phyloP scores from a whole-genome alignment of 2,797 vertebrate species.

The Oryzias sinensis region DNA sequence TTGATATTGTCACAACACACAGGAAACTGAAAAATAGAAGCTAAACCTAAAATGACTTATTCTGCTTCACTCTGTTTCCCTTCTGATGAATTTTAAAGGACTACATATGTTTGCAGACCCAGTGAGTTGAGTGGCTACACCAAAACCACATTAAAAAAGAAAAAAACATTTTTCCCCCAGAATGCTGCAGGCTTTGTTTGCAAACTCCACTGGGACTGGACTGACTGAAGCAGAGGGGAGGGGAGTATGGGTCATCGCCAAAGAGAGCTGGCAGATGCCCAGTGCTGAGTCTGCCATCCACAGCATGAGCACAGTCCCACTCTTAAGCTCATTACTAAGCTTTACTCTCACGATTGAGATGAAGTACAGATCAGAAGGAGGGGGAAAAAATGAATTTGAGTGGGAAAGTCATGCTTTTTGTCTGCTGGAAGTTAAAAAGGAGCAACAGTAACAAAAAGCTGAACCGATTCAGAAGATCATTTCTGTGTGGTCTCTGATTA shows the following conservation, averaged over 20 bases:
- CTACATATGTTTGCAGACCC: conserved; percentile 15
- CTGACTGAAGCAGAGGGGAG: conserved; percentile 39
- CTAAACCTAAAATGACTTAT: too few relatives aligned
- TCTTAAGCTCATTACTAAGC: conserved; percentile 63
- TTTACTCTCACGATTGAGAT: conserved; percentile 55
- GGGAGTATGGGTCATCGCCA: conserved; percentile 37
- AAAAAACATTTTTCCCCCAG: conserved; percentile 56
- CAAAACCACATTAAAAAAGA: conserved; percentile 37
- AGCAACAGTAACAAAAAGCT: neutral
- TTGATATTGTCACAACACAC: too few relatives aligned
- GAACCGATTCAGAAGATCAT: conserved; percentile 2
- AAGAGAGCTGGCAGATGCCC: conserved; percentile 69
- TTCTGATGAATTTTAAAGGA: neutral
- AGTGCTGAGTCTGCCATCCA: conserved; percentile 67
- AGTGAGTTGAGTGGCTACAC: conserved; percentile 29
- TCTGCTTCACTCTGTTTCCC: too few relatives aligned
- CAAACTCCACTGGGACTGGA: conserved; percentile 59
- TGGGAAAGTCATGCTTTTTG: conserved; percentile 4
- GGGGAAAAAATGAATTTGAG: conserved; percentile 10
- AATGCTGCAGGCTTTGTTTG: conserved; percentile 71
- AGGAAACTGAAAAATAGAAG: too few relatives aligned
- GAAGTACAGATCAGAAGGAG: conserved; percentile 28
- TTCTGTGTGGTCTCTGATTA: neutral
- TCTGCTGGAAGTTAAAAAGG: conserved; percentile 12
- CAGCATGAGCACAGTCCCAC: conserved; percentile 62